phyloP scores from a whole-genome alignment of 2,113 vertebrate species.

The Microcebus ravelobensis region DNA sequence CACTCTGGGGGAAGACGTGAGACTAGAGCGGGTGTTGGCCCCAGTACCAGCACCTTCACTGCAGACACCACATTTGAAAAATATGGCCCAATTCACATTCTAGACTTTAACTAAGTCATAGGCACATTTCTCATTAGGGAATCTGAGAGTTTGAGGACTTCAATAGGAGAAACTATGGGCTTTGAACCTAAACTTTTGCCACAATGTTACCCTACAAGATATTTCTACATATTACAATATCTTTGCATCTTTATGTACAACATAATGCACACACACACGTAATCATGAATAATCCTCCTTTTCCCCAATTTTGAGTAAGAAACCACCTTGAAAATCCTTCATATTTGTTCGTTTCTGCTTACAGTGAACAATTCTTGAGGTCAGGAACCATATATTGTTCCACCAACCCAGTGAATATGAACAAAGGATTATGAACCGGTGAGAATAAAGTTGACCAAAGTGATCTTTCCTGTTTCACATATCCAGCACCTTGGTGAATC shows the following conservation, averaged over 20 bases:
- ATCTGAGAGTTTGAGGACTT: not conserved
- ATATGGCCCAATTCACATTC: not conserved
- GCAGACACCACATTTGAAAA: not conserved
- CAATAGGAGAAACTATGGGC: not conserved
- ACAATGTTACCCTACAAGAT: not conserved
- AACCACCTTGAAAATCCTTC: not conserved
- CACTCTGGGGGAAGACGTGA: not conserved
- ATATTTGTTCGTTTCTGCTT: not conserved
- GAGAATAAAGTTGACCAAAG: not conserved
- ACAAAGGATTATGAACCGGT: not conserved
- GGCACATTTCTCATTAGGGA: not conserved
- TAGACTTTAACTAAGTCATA: not conserved
- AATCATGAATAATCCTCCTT: not conserved
- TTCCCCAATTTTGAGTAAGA: not conserved
- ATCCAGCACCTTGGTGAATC: not conserved
- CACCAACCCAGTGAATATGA: not conserved
- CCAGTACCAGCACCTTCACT: not conserved
- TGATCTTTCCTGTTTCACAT: not conserved
- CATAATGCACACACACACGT: not conserved
- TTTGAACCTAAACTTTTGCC: not conserved
- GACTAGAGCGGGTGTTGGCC: rapidly evolving
- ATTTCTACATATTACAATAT: not conserved
- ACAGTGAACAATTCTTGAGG: not conserved
- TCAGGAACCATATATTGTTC: not conserved
- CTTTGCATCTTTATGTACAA: not conserved